These are phyloP conservation scores for Eupithecia exiguata DNA, from an alignment of 2,888 invertebrate species.

Conservation along the genomic window DNA sequence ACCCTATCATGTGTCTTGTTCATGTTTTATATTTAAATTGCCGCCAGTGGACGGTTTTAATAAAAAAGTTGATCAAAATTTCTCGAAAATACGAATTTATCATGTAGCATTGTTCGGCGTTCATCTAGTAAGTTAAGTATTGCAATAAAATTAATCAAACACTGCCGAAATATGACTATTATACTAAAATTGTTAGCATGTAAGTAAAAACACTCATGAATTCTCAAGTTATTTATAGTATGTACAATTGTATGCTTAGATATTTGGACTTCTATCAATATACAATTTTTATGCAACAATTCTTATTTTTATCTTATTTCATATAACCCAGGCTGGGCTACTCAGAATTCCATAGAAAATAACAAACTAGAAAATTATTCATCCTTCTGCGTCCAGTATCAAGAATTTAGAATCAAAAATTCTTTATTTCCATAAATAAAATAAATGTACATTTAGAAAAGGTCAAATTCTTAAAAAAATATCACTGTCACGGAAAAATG, in stretches of 20 bases:
- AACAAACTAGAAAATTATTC: not conserved
- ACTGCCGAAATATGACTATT: not conserved
- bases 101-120: not conserved
- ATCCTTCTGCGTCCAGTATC: no score
- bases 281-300: not conserved
- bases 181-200: conserved; percentile 1
- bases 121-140: not conserved
- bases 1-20: not conserved
- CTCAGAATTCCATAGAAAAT: not conserved
- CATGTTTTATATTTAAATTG: not conserved
- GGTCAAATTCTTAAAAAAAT: no score
- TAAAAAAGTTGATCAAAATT: not conserved
- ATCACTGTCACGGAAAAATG: no score
- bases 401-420: no score
- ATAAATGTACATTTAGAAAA: no score
- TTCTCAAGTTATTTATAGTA: not conserved
- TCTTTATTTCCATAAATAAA: no score
- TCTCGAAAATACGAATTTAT: not conserved
- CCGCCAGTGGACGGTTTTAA: not conserved
- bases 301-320: not conserved
- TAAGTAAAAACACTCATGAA: not conserved
- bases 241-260: not conserved
- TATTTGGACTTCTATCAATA: not conserved
- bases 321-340: not conserved
- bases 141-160: not conserved